phyloP scores from a whole-genome alignment of 2,113 vertebrate genomes.

The Nycticebus coucang region DNA sequence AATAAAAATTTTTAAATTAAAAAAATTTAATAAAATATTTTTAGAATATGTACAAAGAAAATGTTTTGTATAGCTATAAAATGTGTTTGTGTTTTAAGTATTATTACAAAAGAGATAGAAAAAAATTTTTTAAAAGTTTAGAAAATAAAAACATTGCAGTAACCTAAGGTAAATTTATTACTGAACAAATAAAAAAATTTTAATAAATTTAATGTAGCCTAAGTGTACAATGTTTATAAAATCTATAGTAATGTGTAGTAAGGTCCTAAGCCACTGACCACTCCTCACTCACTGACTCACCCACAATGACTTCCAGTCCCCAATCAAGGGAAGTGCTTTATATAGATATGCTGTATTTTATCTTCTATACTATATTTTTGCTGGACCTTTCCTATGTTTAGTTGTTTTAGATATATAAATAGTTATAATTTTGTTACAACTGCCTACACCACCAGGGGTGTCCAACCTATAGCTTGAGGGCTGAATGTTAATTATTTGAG shows the following conservation, averaged over 20 bases:
- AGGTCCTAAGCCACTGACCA: background rate
- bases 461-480: no score
- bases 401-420: background rate
- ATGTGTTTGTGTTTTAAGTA: background rate
- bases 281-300: background rate
- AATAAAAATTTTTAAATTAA: background rate
- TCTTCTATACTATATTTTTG: background rate
- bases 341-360: background rate
- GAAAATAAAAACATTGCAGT: background rate
- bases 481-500: no score
- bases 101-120: background rate
- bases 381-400: background rate
- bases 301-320: background rate
- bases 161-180: background rate
- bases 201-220: background rate
- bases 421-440: background rate
- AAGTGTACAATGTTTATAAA: background rate
- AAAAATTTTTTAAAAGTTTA: background rate
- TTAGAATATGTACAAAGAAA: background rate
- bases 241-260: background rate
- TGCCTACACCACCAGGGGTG: background rate
- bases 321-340: background rate
- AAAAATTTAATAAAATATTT: background rate
- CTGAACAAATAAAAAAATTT: background rate
- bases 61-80: background rate